phyloP scores from a whole-genome alignment of 1,140 invertebrate genomes.

The Diorhabda elongata region DNA sequence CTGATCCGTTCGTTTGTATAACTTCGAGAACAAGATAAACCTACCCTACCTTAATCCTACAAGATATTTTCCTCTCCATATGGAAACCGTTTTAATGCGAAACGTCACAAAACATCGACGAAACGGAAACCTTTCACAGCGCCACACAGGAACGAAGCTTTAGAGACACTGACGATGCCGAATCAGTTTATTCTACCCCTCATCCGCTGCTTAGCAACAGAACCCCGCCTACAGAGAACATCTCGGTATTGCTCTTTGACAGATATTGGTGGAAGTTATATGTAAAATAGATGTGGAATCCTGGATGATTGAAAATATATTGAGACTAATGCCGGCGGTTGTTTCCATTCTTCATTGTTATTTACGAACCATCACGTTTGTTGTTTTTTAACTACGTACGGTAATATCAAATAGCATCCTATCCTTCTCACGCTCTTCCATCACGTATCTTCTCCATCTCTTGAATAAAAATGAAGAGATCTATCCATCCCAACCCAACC shows the following conservation, averaged over 20 bases:
- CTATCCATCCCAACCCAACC: no score
- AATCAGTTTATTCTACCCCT: conserved; percentile 28
- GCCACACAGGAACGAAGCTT: conserved; percentile 20
- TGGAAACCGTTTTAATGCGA: neutral
- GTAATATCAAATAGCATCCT: no score
- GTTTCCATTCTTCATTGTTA: neutral
- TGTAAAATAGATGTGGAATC: conserved; percentile 8
- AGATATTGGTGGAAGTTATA: conserved; percentile 14
- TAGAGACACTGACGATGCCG: conserved; percentile 30
- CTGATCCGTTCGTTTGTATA: no score
- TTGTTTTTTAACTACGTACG: no score
- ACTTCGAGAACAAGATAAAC: no score
- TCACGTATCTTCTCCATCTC: no score
- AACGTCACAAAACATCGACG: neutral
- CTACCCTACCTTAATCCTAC: conserved; percentile 4
- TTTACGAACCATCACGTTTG: no score
- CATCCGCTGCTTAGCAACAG: conserved; percentile 32
- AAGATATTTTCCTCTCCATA: conserved; percentile 4
- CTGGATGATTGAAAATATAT: conserved; percentile 13
- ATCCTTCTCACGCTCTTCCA: no score
- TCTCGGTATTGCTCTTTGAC: conserved; percentile 21
- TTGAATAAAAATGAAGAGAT: no score
- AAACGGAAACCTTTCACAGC: conserved; percentile 16
- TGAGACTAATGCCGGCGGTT: neutral
- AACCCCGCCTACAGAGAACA: conserved; percentile 30